These are phyloP conservation scores for Cephus spinipes DNA, from an alignment of 2,888 invertebrate genomes.

Conservation along the genomic window DNA sequence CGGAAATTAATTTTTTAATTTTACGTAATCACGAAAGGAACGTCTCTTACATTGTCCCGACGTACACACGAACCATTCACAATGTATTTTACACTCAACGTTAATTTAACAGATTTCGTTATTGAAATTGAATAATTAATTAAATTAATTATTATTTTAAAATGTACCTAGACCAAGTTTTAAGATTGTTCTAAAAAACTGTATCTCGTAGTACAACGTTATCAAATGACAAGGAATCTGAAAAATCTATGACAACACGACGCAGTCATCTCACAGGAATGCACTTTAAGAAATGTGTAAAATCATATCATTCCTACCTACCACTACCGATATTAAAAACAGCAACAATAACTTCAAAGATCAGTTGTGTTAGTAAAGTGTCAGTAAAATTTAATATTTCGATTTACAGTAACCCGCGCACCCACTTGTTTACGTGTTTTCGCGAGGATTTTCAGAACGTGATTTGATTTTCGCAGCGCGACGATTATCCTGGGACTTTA, in stretches of 20 bases:
- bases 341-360: no score
- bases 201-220: background rate
- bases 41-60: background rate
- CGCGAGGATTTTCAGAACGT: background rate
- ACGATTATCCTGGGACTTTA: background rate
- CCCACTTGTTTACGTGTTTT: background rate
- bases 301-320: background rate
- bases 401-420: background rate
- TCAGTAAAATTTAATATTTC: background rate
- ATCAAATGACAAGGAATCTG: background rate
- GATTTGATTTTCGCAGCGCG: background rate
- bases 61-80: background rate
- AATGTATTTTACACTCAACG: background rate
- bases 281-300: background rate
- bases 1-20: background rate
- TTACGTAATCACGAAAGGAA: background rate
- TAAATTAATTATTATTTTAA: background rate
- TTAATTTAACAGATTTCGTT: background rate
- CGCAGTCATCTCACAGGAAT: background rate
- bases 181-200: background rate
- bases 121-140: background rate
- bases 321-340: background rate
- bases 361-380: no score
- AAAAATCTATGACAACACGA: background rate
- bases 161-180: background rate